Evolutionary conservation across 37 sponge, comb jelly and placozoan species (phyloP), one percentile per base, ranked within the genome.

Genomic region (Cliona cf. orientalis): DNA sequence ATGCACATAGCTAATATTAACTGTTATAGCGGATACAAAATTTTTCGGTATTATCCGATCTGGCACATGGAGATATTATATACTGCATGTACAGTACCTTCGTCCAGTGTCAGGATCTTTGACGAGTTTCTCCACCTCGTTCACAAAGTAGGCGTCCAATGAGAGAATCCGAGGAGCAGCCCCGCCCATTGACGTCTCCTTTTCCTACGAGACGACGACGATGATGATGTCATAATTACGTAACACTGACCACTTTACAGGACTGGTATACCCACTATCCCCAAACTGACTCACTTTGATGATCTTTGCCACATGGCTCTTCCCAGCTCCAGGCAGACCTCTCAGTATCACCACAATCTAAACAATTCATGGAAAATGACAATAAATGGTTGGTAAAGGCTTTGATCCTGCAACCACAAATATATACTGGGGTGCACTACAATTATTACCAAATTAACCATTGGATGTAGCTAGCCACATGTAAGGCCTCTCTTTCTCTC

Each of bases 301-400:
- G 9, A 83, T 67, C 71, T 91, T 93, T 19, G 97, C 94, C 25
- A 86, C 46, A 43, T 90, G 87, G 66, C 86, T 90, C 56, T 97
- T 97, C 6, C 97, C 97, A 66, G 85, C 63, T 0, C 97, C 97
- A 9, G 97, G 97, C 58, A 97, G 46, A 4, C 97, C 97, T 33
- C 97, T 55, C 29, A 97, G 58, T 21, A 97, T 88, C 2, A 97
- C 74, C 53, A 91, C 97, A 65, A 97, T 86, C 97, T 96, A 60
- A 0, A 60, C 3, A 56, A 25, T 46, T 17, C 75, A 12, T 25
- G 5, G 45, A 1, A 22, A 66, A 28, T 3, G 3, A 66, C 22
- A 34, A 3, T 35, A 49, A 11, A 49, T 49, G 11, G 55, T 11
- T 49, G 11, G 55, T 19, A 49, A 49, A 19, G 55, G 11, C 55